phyloP scores from a whole-genome alignment of 2,797 vertebrate species.

The Martes flavigula region DNA sequence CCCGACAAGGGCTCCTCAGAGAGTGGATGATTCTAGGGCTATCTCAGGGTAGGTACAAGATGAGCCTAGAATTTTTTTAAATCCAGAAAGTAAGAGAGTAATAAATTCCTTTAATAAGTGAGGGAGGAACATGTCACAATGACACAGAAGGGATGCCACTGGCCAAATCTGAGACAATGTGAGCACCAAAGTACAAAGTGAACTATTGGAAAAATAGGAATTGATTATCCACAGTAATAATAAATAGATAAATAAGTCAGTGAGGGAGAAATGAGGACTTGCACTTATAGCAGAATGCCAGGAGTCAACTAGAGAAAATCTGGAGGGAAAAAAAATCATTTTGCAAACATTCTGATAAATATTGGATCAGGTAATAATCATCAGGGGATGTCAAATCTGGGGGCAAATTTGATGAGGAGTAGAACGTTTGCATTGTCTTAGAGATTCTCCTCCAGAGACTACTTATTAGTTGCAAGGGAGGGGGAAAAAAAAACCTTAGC shows the following conservation, averaged over 20 bases:
- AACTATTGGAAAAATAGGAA: background rate
- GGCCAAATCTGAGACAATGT: background rate
- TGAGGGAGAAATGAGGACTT: background rate
- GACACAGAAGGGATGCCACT: background rate
- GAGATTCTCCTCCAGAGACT: background rate
- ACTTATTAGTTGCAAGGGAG: background rate
- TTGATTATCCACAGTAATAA: background rate
- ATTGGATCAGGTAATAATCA: background rate
- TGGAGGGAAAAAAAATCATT: background rate
- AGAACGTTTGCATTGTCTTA: background rate
- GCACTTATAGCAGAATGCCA: background rate
- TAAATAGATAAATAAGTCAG: background rate
- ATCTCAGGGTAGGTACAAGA: background rate
- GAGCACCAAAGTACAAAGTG: background rate
- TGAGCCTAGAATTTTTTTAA: background rate
- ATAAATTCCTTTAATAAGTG: background rate
- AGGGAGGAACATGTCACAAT: background rate
- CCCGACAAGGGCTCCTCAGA: background rate
- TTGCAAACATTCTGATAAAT: background rate
- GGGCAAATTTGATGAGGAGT: background rate
- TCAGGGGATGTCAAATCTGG: background rate
- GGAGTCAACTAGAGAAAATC: background rate
- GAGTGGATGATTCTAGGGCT: background rate
- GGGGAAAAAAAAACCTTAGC: background rate
- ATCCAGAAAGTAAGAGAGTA: background rate